Evolutionary conservation across 92 coral and sea anemone species (phyloP), one percentile per base, ranked within the genome.

Genomic region (Meandrina meandrites): DNA sequence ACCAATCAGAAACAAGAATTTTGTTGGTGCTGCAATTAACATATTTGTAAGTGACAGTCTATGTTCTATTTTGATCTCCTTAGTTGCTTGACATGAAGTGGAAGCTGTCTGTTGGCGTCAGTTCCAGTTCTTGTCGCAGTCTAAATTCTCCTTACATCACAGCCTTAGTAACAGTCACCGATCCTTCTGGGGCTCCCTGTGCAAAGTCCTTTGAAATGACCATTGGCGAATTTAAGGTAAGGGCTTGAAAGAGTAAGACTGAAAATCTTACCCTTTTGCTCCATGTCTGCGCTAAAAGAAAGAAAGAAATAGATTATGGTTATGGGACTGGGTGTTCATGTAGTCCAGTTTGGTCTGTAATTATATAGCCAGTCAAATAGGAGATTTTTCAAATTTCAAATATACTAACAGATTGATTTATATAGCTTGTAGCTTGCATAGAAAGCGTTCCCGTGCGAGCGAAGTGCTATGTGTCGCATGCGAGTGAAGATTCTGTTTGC

Each of bases 101-200:
- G 98, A 97, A 97, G 93, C 80, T 97, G 37, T 91, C 96, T 85
- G 94, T 97, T 78, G 99, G 99, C 15, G 96, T 97, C 96, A 93
- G 99, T 69, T 97, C 98, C 51, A 95, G 97, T 66, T 77, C 85
- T 51, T 97, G 97, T 71, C 96, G 94, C 75, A 96, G 96, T 86
- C 95, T 97, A 64, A 97, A 95, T 92, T 92, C 99, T 77, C 98
- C 99, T 5, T 95, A 93, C 88, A 81, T 97, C 82, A 95, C 96
- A 13, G 90, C 88, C 2, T 81, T 90, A 53, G 79, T 95, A 42
- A 90, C 96, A 27, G 94, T 91, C 77, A 89, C 96, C n/a, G 98
- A 95, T 78, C 92, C 99, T 5, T 94, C 98, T 76, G 99, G 99
- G 11, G 87, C 84, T 28, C 81, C 91, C 30, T 75, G 82, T 10